These are phyloP conservation scores for Drosophila mauritiana DNA, from an alignment of 1,140 invertebrate species.

Conservation along the genomic window DNA sequence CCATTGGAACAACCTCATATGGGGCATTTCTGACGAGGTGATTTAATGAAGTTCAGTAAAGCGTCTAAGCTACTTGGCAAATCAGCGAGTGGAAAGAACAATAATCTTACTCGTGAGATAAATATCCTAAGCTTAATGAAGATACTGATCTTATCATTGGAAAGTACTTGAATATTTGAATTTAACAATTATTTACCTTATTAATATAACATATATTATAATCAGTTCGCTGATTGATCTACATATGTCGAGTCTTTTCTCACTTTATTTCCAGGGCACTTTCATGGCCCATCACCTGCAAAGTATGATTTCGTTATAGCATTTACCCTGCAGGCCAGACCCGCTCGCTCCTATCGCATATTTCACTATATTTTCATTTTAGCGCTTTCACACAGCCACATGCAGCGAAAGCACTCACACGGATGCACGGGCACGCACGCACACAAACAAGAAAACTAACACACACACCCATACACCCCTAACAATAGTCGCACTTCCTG, in stretches of 20 bases:
- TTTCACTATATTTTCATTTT: conserved; percentile 80
- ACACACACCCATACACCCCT: conserved; percentile 13
- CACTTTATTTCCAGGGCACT: neutral
- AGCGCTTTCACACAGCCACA: conserved; percentile 46
- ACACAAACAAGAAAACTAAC: conserved; percentile 1
- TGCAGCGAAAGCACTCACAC: conserved; percentile 24
- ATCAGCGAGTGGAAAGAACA: too few species aligned
- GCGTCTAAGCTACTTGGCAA: too few species aligned
- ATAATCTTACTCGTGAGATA: too few species aligned
- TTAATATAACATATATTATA: too few species aligned
- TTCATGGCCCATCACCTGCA: neutral
- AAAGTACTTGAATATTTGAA: too few species aligned
- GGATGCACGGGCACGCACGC: conserved; percentile 25
- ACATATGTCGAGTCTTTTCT: neutral
- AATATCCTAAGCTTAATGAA: too few species aligned
- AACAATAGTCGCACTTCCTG: conserved; percentile 76
- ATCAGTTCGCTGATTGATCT: too few species aligned
- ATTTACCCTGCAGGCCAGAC: neutral
- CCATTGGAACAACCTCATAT: conserved; percentile 16
- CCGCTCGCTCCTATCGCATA: conserved; percentile 52
- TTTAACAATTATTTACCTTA: too few species aligned
- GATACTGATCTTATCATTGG: too few species aligned
- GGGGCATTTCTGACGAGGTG: neutral
- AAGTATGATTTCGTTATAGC: conserved; percentile 4
- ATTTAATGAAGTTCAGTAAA: neutral